A percentile compares a stretch with the other conserved stretches of the same genome.
These are phyloP conservation scores for Drosophila sordidapex DNA, from an alignment of 2,888 invertebrate genomes.

Conservation along the genomic window DNA sequence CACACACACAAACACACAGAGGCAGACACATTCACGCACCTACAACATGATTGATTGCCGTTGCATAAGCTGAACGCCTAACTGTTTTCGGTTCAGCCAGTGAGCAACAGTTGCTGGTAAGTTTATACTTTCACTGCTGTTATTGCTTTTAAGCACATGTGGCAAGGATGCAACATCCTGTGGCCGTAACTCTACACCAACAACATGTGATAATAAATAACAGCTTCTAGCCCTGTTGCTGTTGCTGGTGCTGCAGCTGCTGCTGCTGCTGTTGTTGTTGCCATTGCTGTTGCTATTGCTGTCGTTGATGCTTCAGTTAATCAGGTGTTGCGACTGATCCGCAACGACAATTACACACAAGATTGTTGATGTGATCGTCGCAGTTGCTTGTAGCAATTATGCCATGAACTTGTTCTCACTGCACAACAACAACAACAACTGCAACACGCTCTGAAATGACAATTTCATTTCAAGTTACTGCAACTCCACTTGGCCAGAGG, in stretches of 20 bases:
- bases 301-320: constrained; percentile 80
- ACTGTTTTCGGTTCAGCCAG: constrained; percentile 26
- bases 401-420: constrained; percentile 75
- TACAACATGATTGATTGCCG: constrained; percentile 44
- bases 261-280: constrained; percentile 12
- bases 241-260: constrained; percentile 6
- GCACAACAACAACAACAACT: constrained; percentile 45
- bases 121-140: constrained; percentile 75
- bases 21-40: constrained; percentile 40
- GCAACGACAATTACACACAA: constrained; percentile 82
- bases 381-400: constrained; percentile 70
- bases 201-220: constrained; percentile 48
- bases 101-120: constrained; percentile 60
- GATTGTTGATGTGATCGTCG: constrained; percentile 34
- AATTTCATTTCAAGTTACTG: constrained; percentile 74
- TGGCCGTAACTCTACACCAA: constrained; percentile 68
- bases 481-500: constrained; percentile 41
- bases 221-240: constrained; percentile 9
- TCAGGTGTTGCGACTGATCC: constrained; percentile 84
- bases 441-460: constrained; percentile 75
- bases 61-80: constrained; percentile 40
- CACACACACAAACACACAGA: constrained; percentile 2
- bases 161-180: constrained; percentile 66
- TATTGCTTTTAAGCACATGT: constrained; percentile 70
- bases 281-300: constrained; percentile 23